Base-by-base conservation (phyloP, 2,113 vertebrate species). In the Jacana jacana region DNA sequence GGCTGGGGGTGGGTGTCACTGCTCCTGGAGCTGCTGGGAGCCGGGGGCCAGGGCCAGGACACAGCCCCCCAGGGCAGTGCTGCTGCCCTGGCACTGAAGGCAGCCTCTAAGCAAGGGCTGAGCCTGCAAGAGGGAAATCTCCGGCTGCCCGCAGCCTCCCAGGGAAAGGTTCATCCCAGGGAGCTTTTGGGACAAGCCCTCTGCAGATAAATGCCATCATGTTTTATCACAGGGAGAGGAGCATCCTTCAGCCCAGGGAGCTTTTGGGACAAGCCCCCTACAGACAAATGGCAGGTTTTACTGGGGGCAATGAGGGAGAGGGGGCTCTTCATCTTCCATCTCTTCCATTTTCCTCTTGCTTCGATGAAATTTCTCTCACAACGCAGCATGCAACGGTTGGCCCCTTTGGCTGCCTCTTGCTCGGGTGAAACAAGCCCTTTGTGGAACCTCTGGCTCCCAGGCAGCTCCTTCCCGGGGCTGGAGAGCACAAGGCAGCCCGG, bases 1-100 rank as follows among this genome's bases (percentile, higher is more conserved):
- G 57, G 48, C n/a, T 2, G 8, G 27, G 14, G 24, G 37, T 2
- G 5, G 39, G 54, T 0, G 1, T 23, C 2, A 4, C 39, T 35
- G 70, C 27, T 44, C 49, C 64, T 3, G 7, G 35, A 33, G 51
- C 42, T 1, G 2, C n/a, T 12, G 7, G 49, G 54, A 46, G 49
- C 35, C 0, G 2, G 37, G n/a, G 14, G 30, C 52, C 5, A 1
- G 37, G 46, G 30, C 18, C 18, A 17, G 31, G 35, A 28, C 70
- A 46, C 20, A 22, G 60, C 31, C 57, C 57, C 57, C n/a, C 4
- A 33, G 33, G 11, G 14, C 2, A 19, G 42, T 27, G 40, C 57
- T 42, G 44, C 64, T 13, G 42, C 35, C 65, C 40, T 13, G 31
- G 12, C 35, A 11, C 81, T 28, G 5, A 3, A 11, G 28, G 35